These are phyloP conservation scores for Thamnophis sirtalis DNA, from an alignment of 2,113 vertebrate genomes.

Conservation along the genomic window DNA sequence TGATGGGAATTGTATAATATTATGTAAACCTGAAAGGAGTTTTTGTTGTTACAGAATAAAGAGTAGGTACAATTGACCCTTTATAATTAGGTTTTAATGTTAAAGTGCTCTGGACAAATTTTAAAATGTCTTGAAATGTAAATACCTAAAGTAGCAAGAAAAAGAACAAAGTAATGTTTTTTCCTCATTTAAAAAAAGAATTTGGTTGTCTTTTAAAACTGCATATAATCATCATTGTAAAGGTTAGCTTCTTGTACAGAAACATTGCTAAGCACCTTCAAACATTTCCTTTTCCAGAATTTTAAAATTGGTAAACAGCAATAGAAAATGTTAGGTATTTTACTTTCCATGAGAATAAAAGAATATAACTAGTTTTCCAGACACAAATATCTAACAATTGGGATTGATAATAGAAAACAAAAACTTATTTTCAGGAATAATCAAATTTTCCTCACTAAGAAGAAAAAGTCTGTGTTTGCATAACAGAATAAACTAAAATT, in stretches of 20 bases:
- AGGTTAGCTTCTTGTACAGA: not conserved
- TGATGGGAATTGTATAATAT: not conserved
- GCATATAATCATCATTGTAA: not conserved
- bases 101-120: not conserved
- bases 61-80: not conserved
- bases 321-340: not conserved
- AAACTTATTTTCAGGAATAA: not conserved
- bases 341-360: not conserved
- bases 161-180: not conserved
- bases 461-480: not conserved
- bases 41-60: not conserved
- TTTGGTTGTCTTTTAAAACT: not conserved
- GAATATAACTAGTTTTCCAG: not conserved
- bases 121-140: not conserved
- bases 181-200: not conserved
- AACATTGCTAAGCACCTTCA: not conserved
- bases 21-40: not conserved
- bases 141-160: not conserved
- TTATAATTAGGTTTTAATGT: not conserved
- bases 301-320: not conserved
- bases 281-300: not conserved
- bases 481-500: not conserved
- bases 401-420: not conserved
- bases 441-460: not conserved
- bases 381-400: not conserved